Evolutionary conservation across 2,113 vertebrate genomes (phyloP).

Genomic region (Phasianus colchicus): DNA sequence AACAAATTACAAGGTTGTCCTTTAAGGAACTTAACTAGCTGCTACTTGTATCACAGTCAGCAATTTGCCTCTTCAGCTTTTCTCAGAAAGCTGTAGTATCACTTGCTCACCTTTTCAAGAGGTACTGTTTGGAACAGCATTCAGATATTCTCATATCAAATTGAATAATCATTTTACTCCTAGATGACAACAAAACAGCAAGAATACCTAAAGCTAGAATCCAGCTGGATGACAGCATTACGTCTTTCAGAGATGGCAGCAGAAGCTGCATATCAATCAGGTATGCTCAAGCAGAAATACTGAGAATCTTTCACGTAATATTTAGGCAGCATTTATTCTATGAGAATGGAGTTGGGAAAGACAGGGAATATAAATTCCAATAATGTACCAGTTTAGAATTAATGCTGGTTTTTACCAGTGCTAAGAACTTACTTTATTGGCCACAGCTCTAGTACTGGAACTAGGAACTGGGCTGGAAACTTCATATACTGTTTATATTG

Average conservation of each 20-base stretch:
- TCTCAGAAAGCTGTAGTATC: neutral
- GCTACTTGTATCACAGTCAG: neutral
- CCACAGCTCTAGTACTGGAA: neutral
- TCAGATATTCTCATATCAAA: neutral
- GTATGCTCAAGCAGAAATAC: conserved; percentile 39
- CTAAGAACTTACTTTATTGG: neutral
- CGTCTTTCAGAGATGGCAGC: conserved; percentile 84
- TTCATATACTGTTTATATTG: neutral
- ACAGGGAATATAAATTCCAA: neutral
- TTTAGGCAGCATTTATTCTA: neutral
- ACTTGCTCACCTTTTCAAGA: neutral
- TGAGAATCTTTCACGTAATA: neutral
- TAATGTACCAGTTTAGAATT: neutral
- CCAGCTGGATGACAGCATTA: conserved; percentile 81
- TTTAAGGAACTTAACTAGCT: too few species aligned
- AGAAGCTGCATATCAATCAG: conserved; percentile 82
- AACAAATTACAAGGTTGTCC: too few species aligned
- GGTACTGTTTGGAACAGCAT: neutral
- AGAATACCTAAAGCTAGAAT: conserved; percentile 79
- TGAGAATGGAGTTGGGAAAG: neutral
- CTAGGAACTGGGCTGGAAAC: neutral
- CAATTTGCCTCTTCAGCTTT: neutral
- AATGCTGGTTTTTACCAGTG: neutral
- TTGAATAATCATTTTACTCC: neutral
- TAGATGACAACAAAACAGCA: conserved; percentile 80